Conservation (phyloP, 2,888 invertebrate genomes). For the Drosophila flavopinicola region DNA sequence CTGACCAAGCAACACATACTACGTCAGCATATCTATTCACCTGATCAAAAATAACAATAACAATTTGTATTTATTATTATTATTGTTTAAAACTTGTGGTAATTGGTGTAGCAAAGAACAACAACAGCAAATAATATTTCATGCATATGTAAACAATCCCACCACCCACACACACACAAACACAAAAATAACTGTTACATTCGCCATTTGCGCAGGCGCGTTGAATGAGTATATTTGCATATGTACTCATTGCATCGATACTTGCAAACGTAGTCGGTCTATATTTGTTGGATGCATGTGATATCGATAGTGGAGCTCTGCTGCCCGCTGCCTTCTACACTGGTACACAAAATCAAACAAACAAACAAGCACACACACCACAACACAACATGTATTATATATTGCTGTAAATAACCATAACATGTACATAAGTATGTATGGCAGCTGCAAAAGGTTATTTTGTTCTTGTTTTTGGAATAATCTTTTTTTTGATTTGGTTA, state of each 20-base stretch:
- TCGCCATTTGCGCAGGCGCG: constrained; percentile 21
- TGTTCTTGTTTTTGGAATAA: constrained; percentile 21
- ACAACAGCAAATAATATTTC: constrained; percentile 15
- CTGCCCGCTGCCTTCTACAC: not conserved
- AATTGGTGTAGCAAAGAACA: constrained; percentile 36
- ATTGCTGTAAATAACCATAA: constrained; percentile 41
- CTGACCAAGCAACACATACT: constrained; percentile 3
- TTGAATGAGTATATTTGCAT: not conserved
- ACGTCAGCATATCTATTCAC: constrained; percentile 10
- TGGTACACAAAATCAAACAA: constrained; percentile 1
- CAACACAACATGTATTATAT: constrained; percentile 17
- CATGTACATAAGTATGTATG: constrained; percentile 18
- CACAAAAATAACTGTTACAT: constrained; percentile 20
- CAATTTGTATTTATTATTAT: constrained; percentile 20
- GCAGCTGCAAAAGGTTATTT: constrained; percentile 8
- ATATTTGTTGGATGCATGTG: not conserved
- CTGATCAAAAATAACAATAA: constrained; percentile 28
- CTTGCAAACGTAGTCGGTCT: constrained; percentile 2
- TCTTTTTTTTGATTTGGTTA: constrained; percentile 18
- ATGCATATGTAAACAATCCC: constrained; percentile 10
- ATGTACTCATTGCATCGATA: too few species aligned
- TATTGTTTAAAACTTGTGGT: constrained; percentile 30
- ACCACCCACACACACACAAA: constrained; percentile 5
- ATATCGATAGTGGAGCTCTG: constrained; percentile 1
- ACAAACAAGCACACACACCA: constrained; percentile 8